Percentiles rank a stretch among this genome's conserved stretches.
Evolutionary conservation across 2,797 vertebrate species (phyloP).

Genomic region (Bovichtus variegatus): DNA sequence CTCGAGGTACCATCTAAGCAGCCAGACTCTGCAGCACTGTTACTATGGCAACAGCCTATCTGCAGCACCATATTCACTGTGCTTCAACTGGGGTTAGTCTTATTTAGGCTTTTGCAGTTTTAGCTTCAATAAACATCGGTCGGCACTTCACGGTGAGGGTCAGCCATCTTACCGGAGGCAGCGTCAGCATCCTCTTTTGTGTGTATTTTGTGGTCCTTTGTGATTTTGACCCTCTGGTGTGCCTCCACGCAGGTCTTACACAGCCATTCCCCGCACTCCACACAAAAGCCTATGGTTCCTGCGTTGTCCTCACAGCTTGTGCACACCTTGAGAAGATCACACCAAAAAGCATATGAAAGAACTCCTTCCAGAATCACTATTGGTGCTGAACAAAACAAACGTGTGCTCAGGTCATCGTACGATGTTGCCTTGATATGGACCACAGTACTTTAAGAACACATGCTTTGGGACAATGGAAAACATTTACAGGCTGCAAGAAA

Average conservation of each 20-base stretch:
- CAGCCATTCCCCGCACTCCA: constrained; percentile 97
- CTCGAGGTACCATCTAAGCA: constrained; percentile 39
- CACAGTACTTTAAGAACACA: background rate
- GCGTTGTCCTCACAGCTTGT: constrained; percentile 99
- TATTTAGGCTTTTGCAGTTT: constrained; percentile 25
- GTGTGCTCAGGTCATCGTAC: background rate
- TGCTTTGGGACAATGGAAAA: background rate
- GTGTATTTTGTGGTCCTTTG: constrained; percentile 98
- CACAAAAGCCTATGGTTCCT: constrained; percentile 96
- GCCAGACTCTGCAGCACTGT: constrained; percentile 57
- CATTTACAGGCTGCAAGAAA: background rate
- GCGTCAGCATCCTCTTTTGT: constrained; percentile 95
- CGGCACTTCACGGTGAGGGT: background rate
- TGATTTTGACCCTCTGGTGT: constrained; percentile 98
- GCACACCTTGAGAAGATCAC: constrained; percentile 87
- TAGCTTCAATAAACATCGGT: background rate
- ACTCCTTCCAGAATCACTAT: background rate
- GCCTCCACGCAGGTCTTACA: constrained; percentile 99
- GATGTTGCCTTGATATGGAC: background rate
- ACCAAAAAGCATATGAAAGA: background rate
- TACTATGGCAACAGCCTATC: constrained; percentile 71
- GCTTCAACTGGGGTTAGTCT: constrained; percentile 16
- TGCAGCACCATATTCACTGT: constrained; percentile 30
- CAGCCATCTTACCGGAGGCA: constrained; percentile 86
- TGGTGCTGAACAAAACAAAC: background rate